phyloP scores from a whole-genome alignment of 92 coral and sea anemone species.

The Zoanthus sansibaricus region DNA sequence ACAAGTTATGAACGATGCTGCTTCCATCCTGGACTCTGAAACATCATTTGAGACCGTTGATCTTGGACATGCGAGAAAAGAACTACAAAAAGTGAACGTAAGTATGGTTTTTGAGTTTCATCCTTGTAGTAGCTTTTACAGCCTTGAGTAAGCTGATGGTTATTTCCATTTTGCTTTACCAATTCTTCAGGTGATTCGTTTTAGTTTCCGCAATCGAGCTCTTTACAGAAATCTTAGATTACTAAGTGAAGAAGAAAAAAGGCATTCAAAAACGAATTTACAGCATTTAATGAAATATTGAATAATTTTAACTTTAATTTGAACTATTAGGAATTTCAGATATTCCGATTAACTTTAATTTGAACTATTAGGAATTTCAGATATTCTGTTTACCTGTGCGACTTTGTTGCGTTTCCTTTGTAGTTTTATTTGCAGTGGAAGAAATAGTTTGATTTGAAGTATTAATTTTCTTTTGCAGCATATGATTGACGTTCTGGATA shows the following conservation, averaged over 20 bases:
- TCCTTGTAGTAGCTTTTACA: not conserved
- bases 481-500: constrained; percentile 87
- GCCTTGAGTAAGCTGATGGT: not conserved
- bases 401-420: not conserved
- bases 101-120: constrained; percentile 21
- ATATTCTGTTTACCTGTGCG: not conserved
- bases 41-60: constrained; percentile 78
- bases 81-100: constrained; percentile 86
- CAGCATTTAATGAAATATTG: not conserved
- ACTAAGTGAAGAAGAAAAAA: too few species aligned
- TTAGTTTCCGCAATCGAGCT: not conserved
- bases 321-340: too few species aligned
- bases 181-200: too few species aligned
- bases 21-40: constrained; percentile 81
- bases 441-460: not conserved
- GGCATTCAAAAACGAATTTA: not conserved
- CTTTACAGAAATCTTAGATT: not conserved
- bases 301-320: not conserved
- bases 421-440: not conserved
- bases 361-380: too few species aligned
- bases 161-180: too few species aligned
- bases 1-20: constrained; percentile 85
- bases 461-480: constrained; percentile 47
- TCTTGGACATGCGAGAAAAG: constrained; percentile 79
- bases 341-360: not conserved